Percentiles rank a stretch among this genome's conserved stretches.
phyloP scores from a whole-genome alignment of 2,888 invertebrate genomes.

The Petrolisthes manimaculis region DNA sequence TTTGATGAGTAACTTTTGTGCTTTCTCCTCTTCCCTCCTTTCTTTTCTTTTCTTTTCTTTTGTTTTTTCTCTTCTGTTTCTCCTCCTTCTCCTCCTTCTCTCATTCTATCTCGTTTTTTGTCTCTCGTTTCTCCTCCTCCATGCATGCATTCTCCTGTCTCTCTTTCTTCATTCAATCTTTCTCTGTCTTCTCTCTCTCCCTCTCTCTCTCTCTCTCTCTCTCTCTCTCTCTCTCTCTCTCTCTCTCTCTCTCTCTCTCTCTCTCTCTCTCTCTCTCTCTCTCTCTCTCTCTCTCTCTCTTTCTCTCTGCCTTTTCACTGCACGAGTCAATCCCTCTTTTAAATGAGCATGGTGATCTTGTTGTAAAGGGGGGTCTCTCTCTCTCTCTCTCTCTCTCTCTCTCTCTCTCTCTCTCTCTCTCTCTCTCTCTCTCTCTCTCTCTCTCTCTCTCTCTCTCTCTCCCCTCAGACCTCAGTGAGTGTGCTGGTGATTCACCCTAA shows the following conservation, averaged over 20 bases:
- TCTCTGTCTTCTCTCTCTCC: background rate
- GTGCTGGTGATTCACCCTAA: background rate
- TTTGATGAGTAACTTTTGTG: background rate
- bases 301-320: background rate
- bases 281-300: constrained; percentile 4
- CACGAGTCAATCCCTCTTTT: background rate
- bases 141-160: background rate
- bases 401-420: constrained; percentile 27
- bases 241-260: constrained; percentile 32
- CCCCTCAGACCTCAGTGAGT: background rate
- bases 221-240: constrained; percentile 19
- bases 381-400: constrained; percentile 22
- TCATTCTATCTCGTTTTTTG: background rate
- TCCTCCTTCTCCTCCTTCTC: background rate
- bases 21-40: background rate
- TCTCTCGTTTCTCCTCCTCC: background rate
- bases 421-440: constrained; percentile 10
- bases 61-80: background rate
- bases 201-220: background rate
- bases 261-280: constrained; percentile 23
- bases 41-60: background rate
- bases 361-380: background rate
- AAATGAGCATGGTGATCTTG: too few species aligned
- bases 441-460: background rate
- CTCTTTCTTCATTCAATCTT: background rate